phyloP scores from a whole-genome alignment of 2,797 vertebrate genomes.

The Bryconaethiops microstoma region DNA sequence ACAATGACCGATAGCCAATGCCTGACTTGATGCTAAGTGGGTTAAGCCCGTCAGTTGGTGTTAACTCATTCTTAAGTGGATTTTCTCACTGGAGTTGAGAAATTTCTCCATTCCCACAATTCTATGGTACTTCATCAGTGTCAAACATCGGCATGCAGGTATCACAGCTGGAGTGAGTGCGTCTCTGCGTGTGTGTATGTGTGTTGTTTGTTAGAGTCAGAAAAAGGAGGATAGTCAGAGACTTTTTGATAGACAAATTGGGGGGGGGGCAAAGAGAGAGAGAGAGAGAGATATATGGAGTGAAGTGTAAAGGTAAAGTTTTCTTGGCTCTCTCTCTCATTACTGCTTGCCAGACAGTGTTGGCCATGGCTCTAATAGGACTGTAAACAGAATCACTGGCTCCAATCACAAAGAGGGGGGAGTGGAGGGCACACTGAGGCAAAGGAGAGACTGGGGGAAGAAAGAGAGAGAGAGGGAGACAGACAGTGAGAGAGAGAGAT shows the following conservation, averaged over 20 bases:
- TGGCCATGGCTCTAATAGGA: slow-evolving; percentile 40
- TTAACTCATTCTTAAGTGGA: slow-evolving; percentile 44
- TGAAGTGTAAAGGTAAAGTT: slow-evolving; percentile 56
- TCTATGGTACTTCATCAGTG: slow-evolving; percentile 26
- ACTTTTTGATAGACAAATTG: background rate
- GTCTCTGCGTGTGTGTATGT: background rate
- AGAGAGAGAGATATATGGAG: slow-evolving; percentile 49
- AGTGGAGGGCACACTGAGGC: background rate
- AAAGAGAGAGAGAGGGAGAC: background rate
- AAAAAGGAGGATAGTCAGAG: slow-evolving; percentile 3
- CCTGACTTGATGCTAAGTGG: slow-evolving; percentile 30
- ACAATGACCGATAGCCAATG: slow-evolving; percentile 9
- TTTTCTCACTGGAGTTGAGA: slow-evolving; percentile 37
- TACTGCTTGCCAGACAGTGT: slow-evolving; percentile 40
- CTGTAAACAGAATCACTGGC: slow-evolving; percentile 49
- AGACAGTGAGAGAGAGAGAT: background rate
- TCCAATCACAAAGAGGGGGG: background rate
- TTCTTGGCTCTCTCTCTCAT: slow-evolving; percentile 30
- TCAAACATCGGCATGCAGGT: background rate
- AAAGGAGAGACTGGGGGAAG: background rate
- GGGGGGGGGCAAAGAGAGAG: slow-evolving; percentile 38
- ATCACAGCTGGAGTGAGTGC: background rate
- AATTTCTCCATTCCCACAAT: slow-evolving; percentile 23
- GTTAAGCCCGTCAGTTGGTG: slow-evolving; percentile 38
- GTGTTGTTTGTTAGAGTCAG: slow-evolving; percentile 33